phyloP scores from a whole-genome alignment of 2,113 vertebrate genomes.

The Chlamydotis undulata region DNA sequence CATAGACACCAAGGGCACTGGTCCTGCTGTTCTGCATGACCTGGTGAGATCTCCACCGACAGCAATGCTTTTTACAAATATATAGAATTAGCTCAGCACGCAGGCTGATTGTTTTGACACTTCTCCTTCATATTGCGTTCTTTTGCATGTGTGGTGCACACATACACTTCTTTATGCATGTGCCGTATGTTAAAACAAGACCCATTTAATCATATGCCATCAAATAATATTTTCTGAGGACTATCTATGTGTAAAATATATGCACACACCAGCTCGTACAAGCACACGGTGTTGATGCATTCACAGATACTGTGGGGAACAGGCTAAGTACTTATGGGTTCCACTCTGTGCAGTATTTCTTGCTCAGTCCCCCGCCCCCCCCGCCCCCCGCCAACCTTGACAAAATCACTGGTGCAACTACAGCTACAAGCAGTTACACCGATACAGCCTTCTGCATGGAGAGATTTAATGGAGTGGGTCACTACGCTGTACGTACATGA shows the following conservation, averaged over 20 bases:
- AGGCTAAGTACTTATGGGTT: background rate
- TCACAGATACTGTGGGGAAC: background rate
- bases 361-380: background rate
- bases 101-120: background rate
- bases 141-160: background rate
- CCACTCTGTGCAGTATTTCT: background rate
- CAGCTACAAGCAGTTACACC: background rate
- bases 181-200: background rate
- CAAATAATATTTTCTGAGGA: background rate
- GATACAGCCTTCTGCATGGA: background rate
- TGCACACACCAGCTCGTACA: background rate
- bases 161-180: background rate
- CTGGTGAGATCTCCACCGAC: background rate
- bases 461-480: background rate
- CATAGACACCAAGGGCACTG: background rate
- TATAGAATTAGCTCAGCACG: background rate
- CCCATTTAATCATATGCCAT: background rate
- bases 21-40: background rate
- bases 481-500: background rate
- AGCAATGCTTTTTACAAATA: background rate
- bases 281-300: background rate
- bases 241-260: background rate
- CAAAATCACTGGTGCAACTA: background rate
- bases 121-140: background rate
- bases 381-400: background rate